Evolutionary conservation across 2,797 vertebrate species (phyloP).

Genomic region (Dicrostonyx torquatus): DNA sequence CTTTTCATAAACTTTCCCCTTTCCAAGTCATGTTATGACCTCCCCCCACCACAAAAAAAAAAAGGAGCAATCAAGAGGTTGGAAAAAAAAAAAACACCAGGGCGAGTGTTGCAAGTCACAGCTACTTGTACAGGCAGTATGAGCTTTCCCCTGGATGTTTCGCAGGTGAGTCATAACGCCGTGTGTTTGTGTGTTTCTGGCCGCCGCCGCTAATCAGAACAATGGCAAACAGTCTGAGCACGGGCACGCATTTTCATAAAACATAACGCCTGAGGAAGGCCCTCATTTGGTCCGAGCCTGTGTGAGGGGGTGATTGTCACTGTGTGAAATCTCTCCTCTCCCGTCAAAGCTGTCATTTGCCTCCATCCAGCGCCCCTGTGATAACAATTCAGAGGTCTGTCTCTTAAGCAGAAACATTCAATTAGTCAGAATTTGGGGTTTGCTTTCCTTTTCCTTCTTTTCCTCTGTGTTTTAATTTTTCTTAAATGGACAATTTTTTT

Average conservation of each 20-base stretch:
- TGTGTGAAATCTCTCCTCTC: not conserved
- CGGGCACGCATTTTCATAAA: slow-evolving; percentile 18
- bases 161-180: slow-evolving; percentile 85
- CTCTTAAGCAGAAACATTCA: slow-evolving; percentile 53
- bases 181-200: slow-evolving; percentile 76
- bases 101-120: slow-evolving; percentile 78
- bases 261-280: slow-evolving; percentile 11
- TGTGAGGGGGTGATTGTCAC: not conserved
- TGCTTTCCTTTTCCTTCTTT: slow-evolving; percentile 61
- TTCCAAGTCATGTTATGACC: slow-evolving; percentile 61
- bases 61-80: slow-evolving; percentile 67
- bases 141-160: slow-evolving; percentile 83
- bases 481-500: slow-evolving; percentile 59
- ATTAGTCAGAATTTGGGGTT: slow-evolving; percentile 67
- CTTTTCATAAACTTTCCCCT: slow-evolving; percentile 44
- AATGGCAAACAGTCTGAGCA: slow-evolving; percentile 30
- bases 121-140: slow-evolving; percentile 84
- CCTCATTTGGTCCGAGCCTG: slow-evolving; percentile 10
- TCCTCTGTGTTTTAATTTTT: slow-evolving; percentile 55
- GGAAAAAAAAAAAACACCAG: slow-evolving; percentile 69
- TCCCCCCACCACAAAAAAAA: too few species aligned
- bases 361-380: not conserved
- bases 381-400: slow-evolving; percentile 39
- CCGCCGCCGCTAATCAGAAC: slow-evolving; percentile 71
- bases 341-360: slow-evolving; percentile 63